Conservation (phyloP, 2,113 vertebrate species). For the Anser cygnoides region DNA sequence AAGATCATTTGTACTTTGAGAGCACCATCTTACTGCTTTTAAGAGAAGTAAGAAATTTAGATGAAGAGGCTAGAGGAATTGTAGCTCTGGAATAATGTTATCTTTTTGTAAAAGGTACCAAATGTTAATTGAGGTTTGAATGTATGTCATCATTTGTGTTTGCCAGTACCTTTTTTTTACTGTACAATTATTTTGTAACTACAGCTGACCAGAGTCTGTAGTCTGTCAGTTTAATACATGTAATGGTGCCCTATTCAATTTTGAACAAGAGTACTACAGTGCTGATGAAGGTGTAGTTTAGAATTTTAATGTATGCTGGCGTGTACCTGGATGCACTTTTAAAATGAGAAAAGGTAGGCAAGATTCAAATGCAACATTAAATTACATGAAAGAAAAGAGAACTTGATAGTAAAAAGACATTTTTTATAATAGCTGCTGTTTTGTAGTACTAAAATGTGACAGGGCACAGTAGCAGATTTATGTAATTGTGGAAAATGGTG, state of each 20-base stretch:
- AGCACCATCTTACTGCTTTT: not conserved
- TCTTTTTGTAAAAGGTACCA: not conserved
- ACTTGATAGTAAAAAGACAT: not conserved
- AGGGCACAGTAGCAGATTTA: not conserved
- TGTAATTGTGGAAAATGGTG: not conserved
- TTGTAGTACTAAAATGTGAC: not conserved
- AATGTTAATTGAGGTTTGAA: not conserved
- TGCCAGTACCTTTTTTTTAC: not conserved
- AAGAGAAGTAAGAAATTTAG: not conserved
- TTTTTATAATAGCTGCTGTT: not conserved
- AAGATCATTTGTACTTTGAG: not conserved
- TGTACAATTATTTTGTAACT: not conserved
- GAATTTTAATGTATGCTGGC: not conserved
- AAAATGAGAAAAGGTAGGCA: not conserved
- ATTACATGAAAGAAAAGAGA: not conserved
- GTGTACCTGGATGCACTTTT: not conserved
- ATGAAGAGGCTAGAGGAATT: not conserved
- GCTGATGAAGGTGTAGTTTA: not conserved
- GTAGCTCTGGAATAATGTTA: not conserved
- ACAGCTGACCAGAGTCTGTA: not conserved
- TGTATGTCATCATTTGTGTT: not conserved
- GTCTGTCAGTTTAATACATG: not conserved
- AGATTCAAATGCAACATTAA: not conserved
- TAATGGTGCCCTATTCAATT: not conserved
- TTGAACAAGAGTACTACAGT: not conserved